phyloP scores from a whole-genome alignment of 1,140 invertebrate genomes.

The Zaprionus ornatus region DNA sequence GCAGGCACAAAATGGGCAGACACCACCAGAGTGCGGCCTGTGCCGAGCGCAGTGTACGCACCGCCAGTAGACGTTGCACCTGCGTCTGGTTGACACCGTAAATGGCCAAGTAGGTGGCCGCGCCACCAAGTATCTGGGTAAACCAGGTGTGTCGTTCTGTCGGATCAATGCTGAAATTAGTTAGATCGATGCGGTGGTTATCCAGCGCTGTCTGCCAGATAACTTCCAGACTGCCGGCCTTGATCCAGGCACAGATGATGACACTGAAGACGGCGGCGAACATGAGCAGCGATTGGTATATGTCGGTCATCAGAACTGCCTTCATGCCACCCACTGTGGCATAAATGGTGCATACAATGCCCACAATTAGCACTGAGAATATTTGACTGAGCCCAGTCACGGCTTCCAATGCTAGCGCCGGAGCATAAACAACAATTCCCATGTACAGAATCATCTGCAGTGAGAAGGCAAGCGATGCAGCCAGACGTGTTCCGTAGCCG shows the following conservation, averaged over 20 bases:
- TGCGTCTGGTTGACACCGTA: slow-evolving; percentile 94
- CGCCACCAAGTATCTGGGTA: slow-evolving; percentile 89
- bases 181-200: slow-evolving; percentile 87
- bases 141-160: slow-evolving; percentile 90
- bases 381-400: slow-evolving; percentile 91
- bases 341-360: slow-evolving; percentile 92
- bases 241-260: slow-evolving; percentile 88
- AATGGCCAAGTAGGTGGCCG: slow-evolving; percentile 89
- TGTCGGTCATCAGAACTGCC: slow-evolving; percentile 94
- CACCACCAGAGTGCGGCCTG: slow-evolving; percentile 88
- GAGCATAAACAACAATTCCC: slow-evolving; percentile 96
- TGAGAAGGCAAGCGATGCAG: slow-evolving; percentile 91
- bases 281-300: slow-evolving; percentile 93
- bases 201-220: slow-evolving; percentile 88
- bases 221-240: slow-evolving; percentile 86
- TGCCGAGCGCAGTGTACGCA: slow-evolving; percentile 88
- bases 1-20: slow-evolving; percentile 88
- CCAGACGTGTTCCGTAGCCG: slow-evolving; percentile 87
- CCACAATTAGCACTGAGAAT: slow-evolving; percentile 91
- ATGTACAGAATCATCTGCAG: slow-evolving; percentile 95
- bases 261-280: slow-evolving; percentile 90
- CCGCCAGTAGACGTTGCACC: slow-evolving; percentile 93
- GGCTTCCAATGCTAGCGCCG: slow-evolving; percentile 94
- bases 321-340: slow-evolving; percentile 95
- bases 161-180: slow-evolving; percentile 88